Evolutionary conservation across 2,797 vertebrate species (phyloP), one percentile per base, ranked within the genome.

Genomic region (Cyprinella venusta): DNA sequence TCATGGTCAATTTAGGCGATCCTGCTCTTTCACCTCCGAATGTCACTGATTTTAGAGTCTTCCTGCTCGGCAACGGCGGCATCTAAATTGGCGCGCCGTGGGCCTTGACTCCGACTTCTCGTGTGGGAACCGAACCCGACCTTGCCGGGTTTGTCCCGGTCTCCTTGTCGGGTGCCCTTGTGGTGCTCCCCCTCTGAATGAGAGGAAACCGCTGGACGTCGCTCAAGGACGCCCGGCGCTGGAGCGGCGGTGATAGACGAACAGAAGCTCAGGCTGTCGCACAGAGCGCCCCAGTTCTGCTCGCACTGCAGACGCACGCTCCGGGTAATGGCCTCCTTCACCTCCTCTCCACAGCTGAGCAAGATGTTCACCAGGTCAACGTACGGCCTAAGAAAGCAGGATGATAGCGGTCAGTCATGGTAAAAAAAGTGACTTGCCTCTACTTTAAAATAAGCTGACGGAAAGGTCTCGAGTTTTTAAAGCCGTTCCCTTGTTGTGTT

Each of bases 321-420:
- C 80, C 93, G 94, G 0, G 96, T 97, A 90, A 99, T 90, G 0
- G 97, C 97, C 86, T 97, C 97, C 90, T 96, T 99, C 90, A 99
- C 97, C 88, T 98, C 97, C 85, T 99, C 97, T 2, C 97, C 97
- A 0, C 98, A 99, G 89, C 95, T 95, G 87, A 99, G 95, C 89
- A 99, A 92, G 89, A 97, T 96, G 88, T 98, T 98, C 91, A 98
- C 97, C 67, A 99, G 93, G 93, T 99, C 97, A 89, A 99, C 96
- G 16, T 98, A 99, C 0, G 98, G 97, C 86, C 98, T 99, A 80
- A 48, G 65, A 70, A 54, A 59, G 54, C 21, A 2, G 26, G 16
- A 61, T 24, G 52, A 56, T 21, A 33, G n/a, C 6, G 21, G 24
- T 74, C 48, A 77, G 61, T 74, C 15, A 8, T 42, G 8, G 21